Evolutionary conservation across 2,888 invertebrate genomes (phyloP).

Genomic region (Eremobia ochroleuca): DNA sequence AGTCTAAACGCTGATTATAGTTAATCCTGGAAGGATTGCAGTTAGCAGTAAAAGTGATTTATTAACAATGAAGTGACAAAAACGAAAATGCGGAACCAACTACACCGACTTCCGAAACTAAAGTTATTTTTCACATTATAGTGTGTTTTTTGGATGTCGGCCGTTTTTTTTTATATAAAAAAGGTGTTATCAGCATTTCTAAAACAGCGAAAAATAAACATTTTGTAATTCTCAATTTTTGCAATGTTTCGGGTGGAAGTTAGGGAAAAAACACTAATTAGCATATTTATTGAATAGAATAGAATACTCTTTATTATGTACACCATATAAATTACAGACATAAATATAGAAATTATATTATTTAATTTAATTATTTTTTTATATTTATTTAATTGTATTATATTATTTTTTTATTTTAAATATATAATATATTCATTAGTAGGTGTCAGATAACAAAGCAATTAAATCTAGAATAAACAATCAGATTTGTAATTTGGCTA

Average conservation of each 20-base stretch:
- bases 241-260: not conserved
- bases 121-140: no score
- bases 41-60: not conserved
- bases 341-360: no score
- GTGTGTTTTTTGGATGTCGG: no score
- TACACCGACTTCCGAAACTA: no score
- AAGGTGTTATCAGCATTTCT: not conserved
- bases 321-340: no score
- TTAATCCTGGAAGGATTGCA: constrained; percentile 38
- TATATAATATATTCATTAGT: not conserved
- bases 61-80: not conserved
- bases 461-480: constrained; percentile 3
- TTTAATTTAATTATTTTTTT: no score
- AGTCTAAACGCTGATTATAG: not conserved
- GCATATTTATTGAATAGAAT: not conserved
- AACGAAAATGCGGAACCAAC: no score
- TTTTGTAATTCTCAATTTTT: not conserved
- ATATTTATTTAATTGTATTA: no score
- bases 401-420: not conserved
- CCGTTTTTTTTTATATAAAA: no score
- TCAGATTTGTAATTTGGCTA: constrained; percentile 25
- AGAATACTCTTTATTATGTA: no score
- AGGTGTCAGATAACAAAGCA: constrained; percentile 6
- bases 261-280: not conserved
- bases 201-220: not conserved